Evolutionary conservation across 2,888 invertebrate species (phyloP).

Genomic region (Disparrhopalites patrizii): DNA sequence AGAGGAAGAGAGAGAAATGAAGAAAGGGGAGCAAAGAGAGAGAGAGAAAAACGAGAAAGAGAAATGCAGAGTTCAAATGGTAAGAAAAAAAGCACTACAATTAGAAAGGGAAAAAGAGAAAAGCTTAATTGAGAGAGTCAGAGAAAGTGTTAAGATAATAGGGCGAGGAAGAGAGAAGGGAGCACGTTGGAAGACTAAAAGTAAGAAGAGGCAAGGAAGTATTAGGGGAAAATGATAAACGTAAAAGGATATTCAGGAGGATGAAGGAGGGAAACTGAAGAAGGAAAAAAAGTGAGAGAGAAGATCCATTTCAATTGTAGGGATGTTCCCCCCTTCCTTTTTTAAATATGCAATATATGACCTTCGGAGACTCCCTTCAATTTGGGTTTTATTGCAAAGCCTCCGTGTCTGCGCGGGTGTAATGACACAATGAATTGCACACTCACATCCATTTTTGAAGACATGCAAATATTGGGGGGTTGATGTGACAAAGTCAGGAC

Average conservation of each 20-base stretch:
- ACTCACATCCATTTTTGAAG: conserved; percentile 2
- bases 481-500: neutral
- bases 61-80: too few species aligned
- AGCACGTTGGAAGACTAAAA: too few species aligned
- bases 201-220: too few species aligned
- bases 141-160: too few species aligned
- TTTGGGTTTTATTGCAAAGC: conserved; percentile 19
- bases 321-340: neutral
- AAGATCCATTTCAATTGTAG: neutral
- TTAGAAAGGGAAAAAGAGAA: too few species aligned
- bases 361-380: conserved; percentile 12
- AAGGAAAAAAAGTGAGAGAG: too few species aligned
- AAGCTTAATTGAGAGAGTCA: too few species aligned
- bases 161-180: too few species aligned
- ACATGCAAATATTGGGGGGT: conserved; percentile 15
- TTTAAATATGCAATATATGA: conserved; percentile 23
- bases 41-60: neutral
- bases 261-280: too few species aligned
- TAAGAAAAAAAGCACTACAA: too few species aligned
- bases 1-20: neutral
- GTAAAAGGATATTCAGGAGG: too few species aligned
- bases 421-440: conserved; percentile 26
- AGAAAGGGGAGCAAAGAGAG: neutral
- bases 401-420: conserved; percentile 12
- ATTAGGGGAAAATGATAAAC: too few species aligned